Conservation (phyloP, 2,113 vertebrate species). For the Eupsittula cactorum region DNA sequence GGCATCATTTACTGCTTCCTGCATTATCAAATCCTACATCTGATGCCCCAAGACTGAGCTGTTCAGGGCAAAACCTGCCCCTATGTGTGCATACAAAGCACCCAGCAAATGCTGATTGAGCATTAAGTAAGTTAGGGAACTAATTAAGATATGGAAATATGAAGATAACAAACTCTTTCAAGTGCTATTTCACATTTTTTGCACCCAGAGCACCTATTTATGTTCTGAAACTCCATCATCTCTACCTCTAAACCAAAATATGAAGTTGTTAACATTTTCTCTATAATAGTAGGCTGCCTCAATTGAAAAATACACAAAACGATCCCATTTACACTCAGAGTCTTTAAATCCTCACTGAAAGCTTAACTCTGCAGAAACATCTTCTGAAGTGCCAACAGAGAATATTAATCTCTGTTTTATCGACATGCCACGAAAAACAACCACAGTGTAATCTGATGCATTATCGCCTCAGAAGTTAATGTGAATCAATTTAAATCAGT, state of each 20-base stretch:
- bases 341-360: not conserved
- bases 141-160: not conserved
- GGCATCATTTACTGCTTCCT: not conserved
- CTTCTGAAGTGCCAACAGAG: not conserved
- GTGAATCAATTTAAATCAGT: not conserved
- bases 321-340: not conserved
- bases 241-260: not conserved
- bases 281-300: not conserved
- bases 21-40: not conserved
- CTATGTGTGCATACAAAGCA: not conserved
- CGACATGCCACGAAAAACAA: not conserved
- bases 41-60: not conserved
- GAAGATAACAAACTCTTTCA: not conserved
- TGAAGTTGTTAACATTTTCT: not conserved
- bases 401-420: slow-evolving; percentile 15
- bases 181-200: not conserved
- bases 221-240: not conserved
- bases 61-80: not conserved
- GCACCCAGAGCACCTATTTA: not conserved
- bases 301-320: not conserved
- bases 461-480: not conserved
- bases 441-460: not conserved
- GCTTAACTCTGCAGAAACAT: not conserved
- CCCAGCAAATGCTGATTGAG: not conserved
- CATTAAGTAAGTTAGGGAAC: not conserved